Base-by-base conservation (phyloP, 2,888 invertebrate species). In the Caenorhabditis sp. region DNA sequence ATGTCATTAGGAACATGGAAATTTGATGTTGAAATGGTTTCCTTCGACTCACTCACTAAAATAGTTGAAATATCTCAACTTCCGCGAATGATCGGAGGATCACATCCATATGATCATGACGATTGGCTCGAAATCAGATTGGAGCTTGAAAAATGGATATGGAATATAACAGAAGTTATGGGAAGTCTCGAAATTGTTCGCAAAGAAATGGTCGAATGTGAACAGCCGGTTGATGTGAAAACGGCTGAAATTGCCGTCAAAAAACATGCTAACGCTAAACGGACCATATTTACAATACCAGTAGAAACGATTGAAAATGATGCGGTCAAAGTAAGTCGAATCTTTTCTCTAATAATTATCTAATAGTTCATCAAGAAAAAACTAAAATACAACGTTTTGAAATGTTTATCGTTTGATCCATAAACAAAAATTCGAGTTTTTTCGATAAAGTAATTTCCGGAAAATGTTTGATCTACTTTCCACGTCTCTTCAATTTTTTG, bases 61-160 rank as follows among this genome's bases (percentile, higher is more conserved):
- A 93, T 93, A 83, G 93, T 97, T 88, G 97, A 97, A 89, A 92
- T 93, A 71, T 91, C 93, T 83, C 97, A 99, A 90, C 90, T 99
- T 82, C 95, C 97, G 21, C 90, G 92, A 50, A 97, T 97, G 88
- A 92, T 99, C 88, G 97, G 97, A 86, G 90, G 90, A 1, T 92
- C 93, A 27, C 91, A 97, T 84, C 92, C 92, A 84, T 99, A 97
- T 90, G 96, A 97, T 89, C 96, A 97, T 90, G 92, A 94, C 81
- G 94, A 94, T 88, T 99, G 97, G 97, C 93, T 97, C 86, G 96
- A 97, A 87, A 92, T 95, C 76, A 91, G 97, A 89, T 89, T 95
- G 89, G 94, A 95, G 67, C 92, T 96, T 84, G 97, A 97, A 90
- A 95, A 95, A 88, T 93, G 97, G 89, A 93, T 94, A 84, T 96